Base-by-base conservation (phyloP, 2,797 vertebrate species). In the Taenioides sp. region DNA sequence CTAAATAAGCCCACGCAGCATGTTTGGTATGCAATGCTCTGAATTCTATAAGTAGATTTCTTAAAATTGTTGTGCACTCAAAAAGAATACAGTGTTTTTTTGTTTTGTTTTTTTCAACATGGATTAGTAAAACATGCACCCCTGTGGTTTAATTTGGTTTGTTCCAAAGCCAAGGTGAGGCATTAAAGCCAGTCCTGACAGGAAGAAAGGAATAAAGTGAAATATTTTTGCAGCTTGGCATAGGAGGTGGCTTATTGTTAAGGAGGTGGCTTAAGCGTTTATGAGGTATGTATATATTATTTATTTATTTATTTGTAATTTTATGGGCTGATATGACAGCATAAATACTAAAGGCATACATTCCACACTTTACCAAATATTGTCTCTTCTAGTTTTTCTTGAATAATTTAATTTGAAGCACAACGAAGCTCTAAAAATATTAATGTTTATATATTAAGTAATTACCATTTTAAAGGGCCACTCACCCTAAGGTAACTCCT, bases 41-140 rank as follows among this genome's bases (percentile, higher is more conserved):
- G 73, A 82, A 82, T 86, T 80, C 49, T 17, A 2, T 86, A 82
- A 85, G 79, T 59, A 75, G 76, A 78, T 90, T 86, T 83, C 77
- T 86, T 87, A 81, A 82, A 85, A 84, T 82, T 70, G 59, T 80
- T 85, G 62, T 31, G n/a, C 43, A 73, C 77, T 79, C 62, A 82
- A 79, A 67, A 65, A 79, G 65, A 52, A 83, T 83, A 70, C 73
- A 65, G 52, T 54, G 70, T 72, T 31, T 58, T 60, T 76, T 80
- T 54, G 69, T 72, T 31, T 58, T 18, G 74, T 80, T 72, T 31
- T 59, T 62, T 76, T 80, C 14, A 28, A 16, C 60, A 55, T 58
- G 62, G 68, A 20, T 12, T 16, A 3, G 59, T 78, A 49, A 74
- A 67, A 70, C 67, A 17, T 65, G 47, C 70, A 69, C 65, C 75